Percentiles rank a stretch among this genome's conserved stretches.
These are phyloP conservation scores for Mungos mungo DNA, from an alignment of 2,113 vertebrate species.

Conservation along the genomic window DNA sequence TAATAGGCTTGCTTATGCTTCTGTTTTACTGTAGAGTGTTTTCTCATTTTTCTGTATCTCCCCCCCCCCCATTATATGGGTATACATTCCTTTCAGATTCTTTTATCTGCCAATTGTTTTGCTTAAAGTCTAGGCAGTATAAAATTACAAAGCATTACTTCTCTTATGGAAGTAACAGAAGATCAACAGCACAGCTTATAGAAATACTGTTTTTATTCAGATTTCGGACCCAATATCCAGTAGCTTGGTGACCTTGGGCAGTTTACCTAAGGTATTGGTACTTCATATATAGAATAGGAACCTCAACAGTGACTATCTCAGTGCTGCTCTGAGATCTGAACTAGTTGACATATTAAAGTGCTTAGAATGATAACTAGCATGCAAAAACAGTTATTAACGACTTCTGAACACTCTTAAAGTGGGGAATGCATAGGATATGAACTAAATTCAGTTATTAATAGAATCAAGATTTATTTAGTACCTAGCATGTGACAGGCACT, in stretches of 20 bases:
- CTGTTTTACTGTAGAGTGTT: background rate
- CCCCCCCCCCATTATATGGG: background rate
- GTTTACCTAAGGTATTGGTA: background rate
- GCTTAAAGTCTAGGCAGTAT: background rate
- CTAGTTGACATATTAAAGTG: background rate
- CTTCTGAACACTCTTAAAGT: background rate
- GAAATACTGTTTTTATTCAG: background rate
- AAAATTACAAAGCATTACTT: background rate
- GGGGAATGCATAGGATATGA: background rate
- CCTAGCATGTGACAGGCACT: background rate
- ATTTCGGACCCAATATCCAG: background rate
- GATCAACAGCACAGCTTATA: rapidly evolving
- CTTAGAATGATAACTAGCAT: background rate
- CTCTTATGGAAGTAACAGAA: background rate
- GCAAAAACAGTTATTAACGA: background rate
- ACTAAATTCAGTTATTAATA: background rate
- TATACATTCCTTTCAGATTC: background rate
- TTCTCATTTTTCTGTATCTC: background rate
- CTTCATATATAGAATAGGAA: background rate
- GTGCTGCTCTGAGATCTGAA: background rate
- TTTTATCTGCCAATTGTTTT: background rate
- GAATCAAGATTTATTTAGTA: background rate
- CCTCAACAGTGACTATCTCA: background rate
- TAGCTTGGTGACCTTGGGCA: background rate
- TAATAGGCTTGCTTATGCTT: background rate